Percentiles rank a stretch among this genome's conserved stretches.
Evolutionary conservation across 2,888 invertebrate genomes (phyloP).

Genomic region (Patella caerulea): DNA sequence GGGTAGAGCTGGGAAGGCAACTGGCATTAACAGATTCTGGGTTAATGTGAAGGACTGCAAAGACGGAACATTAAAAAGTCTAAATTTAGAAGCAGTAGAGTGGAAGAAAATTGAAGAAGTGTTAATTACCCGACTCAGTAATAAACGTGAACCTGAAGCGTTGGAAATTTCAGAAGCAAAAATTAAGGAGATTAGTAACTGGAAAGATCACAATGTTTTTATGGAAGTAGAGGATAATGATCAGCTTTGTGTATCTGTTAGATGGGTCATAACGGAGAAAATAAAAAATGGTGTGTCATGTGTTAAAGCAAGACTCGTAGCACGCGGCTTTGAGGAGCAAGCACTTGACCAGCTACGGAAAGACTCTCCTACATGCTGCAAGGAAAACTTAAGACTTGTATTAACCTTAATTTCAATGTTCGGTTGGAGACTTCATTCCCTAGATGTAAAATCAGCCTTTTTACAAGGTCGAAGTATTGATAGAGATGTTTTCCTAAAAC

Average conservation of each 20-base stretch:
- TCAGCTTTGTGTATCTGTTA: background rate
- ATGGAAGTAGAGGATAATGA: background rate
- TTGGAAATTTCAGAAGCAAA: too few relatives aligned
- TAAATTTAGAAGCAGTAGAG: too few relatives aligned
- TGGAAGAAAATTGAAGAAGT: too few relatives aligned
- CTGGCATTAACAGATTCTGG: too few relatives aligned
- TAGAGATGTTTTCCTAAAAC: background rate
- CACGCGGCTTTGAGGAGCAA: background rate
- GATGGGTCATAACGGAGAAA: constrained; percentile 1
- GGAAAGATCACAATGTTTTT: too few relatives aligned
- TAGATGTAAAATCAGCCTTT: constrained; percentile 12
- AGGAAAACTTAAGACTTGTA: background rate
- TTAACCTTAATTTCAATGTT: background rate
- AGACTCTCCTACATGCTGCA: constrained; percentile 6
- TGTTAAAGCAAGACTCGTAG: constrained; percentile 8
- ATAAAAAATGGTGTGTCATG: background rate
- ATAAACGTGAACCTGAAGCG: too few relatives aligned
- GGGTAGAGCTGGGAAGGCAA: too few relatives aligned
- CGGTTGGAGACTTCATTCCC: background rate
- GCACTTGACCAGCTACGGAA: background rate
- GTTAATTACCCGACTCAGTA: too few relatives aligned
- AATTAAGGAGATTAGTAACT: too few relatives aligned
- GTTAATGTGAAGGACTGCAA: too few relatives aligned
- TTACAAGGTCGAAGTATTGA: constrained; percentile 15
- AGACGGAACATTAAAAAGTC: too few relatives aligned